Evolutionary conservation across 2,888 invertebrate species (phyloP).

Genomic region (Teleogryllus oceanicus): DNA sequence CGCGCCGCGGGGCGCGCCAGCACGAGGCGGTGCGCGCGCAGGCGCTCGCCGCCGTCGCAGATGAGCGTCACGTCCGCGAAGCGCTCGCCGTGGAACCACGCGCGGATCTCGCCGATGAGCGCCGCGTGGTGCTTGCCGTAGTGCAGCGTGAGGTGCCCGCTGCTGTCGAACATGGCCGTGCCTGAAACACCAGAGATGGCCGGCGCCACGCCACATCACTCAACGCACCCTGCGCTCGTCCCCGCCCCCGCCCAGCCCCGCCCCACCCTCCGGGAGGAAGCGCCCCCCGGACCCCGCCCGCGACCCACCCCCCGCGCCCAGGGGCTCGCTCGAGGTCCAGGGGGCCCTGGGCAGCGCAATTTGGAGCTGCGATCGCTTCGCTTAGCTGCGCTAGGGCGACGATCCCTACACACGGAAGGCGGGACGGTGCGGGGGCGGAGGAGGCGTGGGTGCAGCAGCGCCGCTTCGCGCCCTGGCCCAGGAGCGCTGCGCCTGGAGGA

Average conservation of each 20-base stretch:
- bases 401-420: no score
- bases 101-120: slow-evolving; percentile 84
- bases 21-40: slow-evolving; percentile 79
- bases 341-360: slow-evolving; percentile 18
- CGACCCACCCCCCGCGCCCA: background rate
- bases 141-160: slow-evolving; percentile 79
- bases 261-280: background rate
- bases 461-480: slow-evolving; percentile 9
- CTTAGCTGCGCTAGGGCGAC: background rate
- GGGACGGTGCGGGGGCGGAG: background rate
- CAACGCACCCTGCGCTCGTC: background rate
- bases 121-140: slow-evolving; percentile 92
- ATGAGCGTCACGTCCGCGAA: slow-evolving; percentile 82
- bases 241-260: background rate
- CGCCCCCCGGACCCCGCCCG: background rate
- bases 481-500: slow-evolving; percentile 18
- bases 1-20: no score
- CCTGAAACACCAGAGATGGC: background rate
- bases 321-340: slow-evolving; percentile 11
- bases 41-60: slow-evolving; percentile 77
- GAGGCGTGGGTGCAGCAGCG: background rate
- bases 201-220: background rate
- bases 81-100: slow-evolving; percentile 79
- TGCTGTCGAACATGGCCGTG: slow-evolving; percentile 29
- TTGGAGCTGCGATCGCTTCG: background rate